A percentile compares a stretch with the other conserved stretches of the same genome.
These are phyloP conservation scores for Microplitis mediator DNA, from an alignment of 1,140 invertebrate species.

Conservation along the genomic window DNA sequence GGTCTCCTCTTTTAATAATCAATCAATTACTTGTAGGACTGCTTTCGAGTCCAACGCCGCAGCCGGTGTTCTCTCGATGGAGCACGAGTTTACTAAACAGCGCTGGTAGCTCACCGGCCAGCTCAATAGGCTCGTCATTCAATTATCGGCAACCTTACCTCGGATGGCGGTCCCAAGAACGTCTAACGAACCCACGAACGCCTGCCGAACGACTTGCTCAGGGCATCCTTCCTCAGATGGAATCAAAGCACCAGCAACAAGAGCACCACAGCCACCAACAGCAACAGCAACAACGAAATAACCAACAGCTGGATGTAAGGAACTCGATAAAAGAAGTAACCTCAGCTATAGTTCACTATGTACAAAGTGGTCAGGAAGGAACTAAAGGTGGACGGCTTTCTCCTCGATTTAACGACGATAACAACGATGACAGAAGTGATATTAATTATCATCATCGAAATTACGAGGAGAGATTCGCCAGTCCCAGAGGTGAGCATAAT, in stretches of 20 bases:
- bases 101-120: conserved; percentile 70
- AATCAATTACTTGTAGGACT: conserved; percentile 36
- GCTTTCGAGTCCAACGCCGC: conserved; percentile 62
- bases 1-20: background rate
- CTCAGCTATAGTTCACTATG: conserved; percentile 91
- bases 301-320: conserved; percentile 79
- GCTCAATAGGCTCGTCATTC: conserved; percentile 70
- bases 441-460: conserved; percentile 15
- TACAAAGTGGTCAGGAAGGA: conserved; percentile 73
- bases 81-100: conserved; percentile 85
- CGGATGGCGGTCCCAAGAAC: conserved; percentile 88
- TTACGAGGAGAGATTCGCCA: conserved; percentile 56
- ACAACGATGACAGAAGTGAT: conserved; percentile 53
- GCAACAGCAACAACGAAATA: conserved; percentile 45
- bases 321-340: conserved; percentile 90
- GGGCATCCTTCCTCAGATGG: conserved; percentile 61
- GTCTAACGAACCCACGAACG: conserved; percentile 75
- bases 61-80: conserved; percentile 76
- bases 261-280: conserved; percentile 46
- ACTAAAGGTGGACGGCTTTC: conserved; percentile 55
- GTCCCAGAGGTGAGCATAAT: conserved; percentile 63
- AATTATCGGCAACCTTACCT: conserved; percentile 78
- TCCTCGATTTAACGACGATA: conserved; percentile 55
- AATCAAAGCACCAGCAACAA: conserved; percentile 53
- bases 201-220: conserved; percentile 78